Base-by-base conservation (phyloP, 2,113 vertebrate genomes). In the Pterocles gutturalis region DNA sequence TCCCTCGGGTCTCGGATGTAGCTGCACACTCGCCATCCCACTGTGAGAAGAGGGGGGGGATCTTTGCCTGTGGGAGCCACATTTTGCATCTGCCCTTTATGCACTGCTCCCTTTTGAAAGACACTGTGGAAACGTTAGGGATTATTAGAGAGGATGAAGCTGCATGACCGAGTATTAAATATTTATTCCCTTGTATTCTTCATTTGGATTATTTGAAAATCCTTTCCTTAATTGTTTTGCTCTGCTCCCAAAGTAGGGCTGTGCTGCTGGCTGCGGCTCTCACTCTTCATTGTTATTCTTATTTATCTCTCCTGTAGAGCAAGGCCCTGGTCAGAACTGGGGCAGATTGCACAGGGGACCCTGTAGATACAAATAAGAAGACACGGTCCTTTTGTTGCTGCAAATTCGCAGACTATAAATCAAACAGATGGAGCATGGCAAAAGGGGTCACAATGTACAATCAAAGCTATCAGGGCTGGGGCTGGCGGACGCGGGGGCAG, bases 161-260 rank as follows among this genome's bases (percentile, higher is more conserved):
- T 61, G 70, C 54, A 18, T 53, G 84, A 91, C 73, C 0, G 20
- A 87, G 43, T 79, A 53, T 60, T 69, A 95, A 95, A 93, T 93
- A 96, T 95, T 94, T 95, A 95, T 95, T 89, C 82, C 26, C 65
- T 60, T 60, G 54, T 85, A 60, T 61, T 72, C 93, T 95, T 94
- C 48, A 45, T 87, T 92, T 93, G 85, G 62, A 77, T 96, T 94
- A 80, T 88, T 91, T 33, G 64, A 75, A 84, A 95, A 70, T 87
- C 48, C 9, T 18, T 70, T 69, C 82, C 58, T 83, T 92, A 92
- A 82, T 89, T 95, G 73, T 82, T 77, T 92, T 82, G n/a, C 54
- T 95, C 92, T 83, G 24, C 61, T 89, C 31, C 45, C 81, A 48
- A 38, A 76, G 77, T 36, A 93, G 55, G 16, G 57, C 88, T 79